These are phyloP conservation scores for Cynoglossus semilaevis DNA, from an alignment of 2,113 vertebrate genomes.

Conservation along the genomic window DNA sequence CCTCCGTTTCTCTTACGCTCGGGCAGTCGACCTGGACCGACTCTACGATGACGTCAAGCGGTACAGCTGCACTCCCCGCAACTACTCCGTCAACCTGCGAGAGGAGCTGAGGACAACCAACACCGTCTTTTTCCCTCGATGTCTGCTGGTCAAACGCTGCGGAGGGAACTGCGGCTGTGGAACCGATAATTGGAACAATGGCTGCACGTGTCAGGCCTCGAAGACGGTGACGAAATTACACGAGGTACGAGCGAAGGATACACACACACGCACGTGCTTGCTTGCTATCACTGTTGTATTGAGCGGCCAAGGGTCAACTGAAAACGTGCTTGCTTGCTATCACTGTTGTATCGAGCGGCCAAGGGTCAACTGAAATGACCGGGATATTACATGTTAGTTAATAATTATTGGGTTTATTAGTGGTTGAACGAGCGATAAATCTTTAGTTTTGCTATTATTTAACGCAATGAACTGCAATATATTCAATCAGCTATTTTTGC, in stretches of 20 bases:
- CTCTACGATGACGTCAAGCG: slow-evolving; percentile 90
- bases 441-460: too few relatives aligned
- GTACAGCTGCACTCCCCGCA: slow-evolving; percentile 96
- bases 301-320: too few relatives aligned
- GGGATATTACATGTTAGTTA: too few relatives aligned
- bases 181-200: slow-evolving; percentile 83
- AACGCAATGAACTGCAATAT: too few relatives aligned
- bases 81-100: slow-evolving; percentile 90
- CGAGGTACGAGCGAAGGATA: slow-evolving; percentile 77
- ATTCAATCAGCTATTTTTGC: too few relatives aligned
- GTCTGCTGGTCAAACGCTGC: slow-evolving; percentile 92
- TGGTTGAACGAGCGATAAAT: too few relatives aligned
- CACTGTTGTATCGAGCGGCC: too few relatives aligned
- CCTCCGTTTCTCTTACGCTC: slow-evolving; percentile 6
- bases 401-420: too few relatives aligned
- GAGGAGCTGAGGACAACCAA: slow-evolving; percentile 88
- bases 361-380: too few relatives aligned
- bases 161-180: slow-evolving; percentile 95
- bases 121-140: slow-evolving; percentile 92
- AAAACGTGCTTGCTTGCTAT: too few relatives aligned
- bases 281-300: too few relatives aligned
- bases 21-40: slow-evolving; percentile 90
- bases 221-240: slow-evolving; percentile 88
- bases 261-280: too few relatives aligned
- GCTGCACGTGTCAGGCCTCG: slow-evolving; percentile 83